Percentiles rank a stretch among this genome's conserved stretches.
Evolutionary conservation across 2,113 vertebrate genomes (phyloP).

Genomic region (Holacanthus passer): DNA sequence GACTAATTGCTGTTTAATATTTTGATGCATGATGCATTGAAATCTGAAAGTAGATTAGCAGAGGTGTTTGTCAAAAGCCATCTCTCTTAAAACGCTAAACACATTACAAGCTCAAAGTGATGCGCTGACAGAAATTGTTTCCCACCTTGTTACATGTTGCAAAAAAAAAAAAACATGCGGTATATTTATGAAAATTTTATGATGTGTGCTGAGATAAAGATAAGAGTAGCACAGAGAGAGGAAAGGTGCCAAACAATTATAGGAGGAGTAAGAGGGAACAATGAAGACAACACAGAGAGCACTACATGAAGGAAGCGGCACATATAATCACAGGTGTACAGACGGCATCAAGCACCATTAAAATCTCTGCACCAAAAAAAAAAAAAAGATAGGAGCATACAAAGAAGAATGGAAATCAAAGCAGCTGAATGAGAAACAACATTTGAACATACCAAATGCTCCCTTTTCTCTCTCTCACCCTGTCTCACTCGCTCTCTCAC

Average conservation of each 20-base stretch:
- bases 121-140: conserved; percentile 19
- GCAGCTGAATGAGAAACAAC: conserved; percentile 73
- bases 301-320: conserved; percentile 41
- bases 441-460: conserved; percentile 71
- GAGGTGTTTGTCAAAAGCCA: conserved; percentile 48
- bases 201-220: conserved; percentile 51
- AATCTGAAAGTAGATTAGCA: conserved; percentile 50
- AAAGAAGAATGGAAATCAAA: conserved; percentile 74
- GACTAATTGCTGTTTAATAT: conserved; percentile 62
- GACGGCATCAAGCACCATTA: conserved; percentile 55
- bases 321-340: conserved; percentile 65
- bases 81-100: conserved; percentile 24
- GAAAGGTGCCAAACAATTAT: conserved; percentile 61
- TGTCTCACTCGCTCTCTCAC: conserved; percentile 59
- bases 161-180: conserved; percentile 49
- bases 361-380: conserved; percentile 35
- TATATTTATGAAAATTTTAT: conserved; percentile 58
- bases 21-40: conserved; percentile 47
- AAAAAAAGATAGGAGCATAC: conserved; percentile 14
- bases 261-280: conserved; percentile 43
- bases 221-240: conserved; percentile 24
- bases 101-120: conserved; percentile 23
- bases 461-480: conserved; percentile 47
- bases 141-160: conserved; percentile 41
- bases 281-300: conserved; percentile 41